Conservation (phyloP, 2,888 invertebrate genomes). For the Nudaria mundana region DNA sequence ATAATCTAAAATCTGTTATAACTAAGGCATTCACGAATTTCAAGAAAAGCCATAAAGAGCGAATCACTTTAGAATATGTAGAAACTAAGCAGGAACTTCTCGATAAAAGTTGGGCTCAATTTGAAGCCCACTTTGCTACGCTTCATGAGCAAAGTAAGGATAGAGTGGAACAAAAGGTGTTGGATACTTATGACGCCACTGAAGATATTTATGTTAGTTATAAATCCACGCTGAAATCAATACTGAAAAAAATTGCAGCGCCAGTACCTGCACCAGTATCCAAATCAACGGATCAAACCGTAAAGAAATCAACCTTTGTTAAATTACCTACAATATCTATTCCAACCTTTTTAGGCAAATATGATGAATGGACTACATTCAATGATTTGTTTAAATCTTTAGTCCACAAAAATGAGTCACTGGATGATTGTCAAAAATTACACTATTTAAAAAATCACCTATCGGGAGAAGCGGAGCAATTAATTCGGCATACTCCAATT, state of each 20-base stretch:
- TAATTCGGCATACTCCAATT: background rate
- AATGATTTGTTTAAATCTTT: background rate
- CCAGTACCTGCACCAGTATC: too few relatives aligned
- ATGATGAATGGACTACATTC: background rate
- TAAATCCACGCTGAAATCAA: background rate
- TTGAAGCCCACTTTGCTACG: background rate
- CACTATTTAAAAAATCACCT: background rate
- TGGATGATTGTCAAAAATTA: too few relatives aligned
- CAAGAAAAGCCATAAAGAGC: background rate
- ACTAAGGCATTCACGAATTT: too few relatives aligned
- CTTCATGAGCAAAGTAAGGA: background rate
- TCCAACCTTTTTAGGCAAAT: background rate
- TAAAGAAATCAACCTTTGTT: background rate
- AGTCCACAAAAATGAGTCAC: background rate
- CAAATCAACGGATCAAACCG: background rate
- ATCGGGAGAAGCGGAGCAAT: background rate
- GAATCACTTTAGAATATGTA: background rate
- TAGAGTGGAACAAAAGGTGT: background rate
- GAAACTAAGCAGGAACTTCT: background rate
- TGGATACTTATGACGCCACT: background rate
- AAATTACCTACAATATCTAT: background rate
- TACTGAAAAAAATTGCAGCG: background rate
- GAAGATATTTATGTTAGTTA: background rate
- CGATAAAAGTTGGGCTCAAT: background rate
- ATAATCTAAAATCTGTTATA: too few relatives aligned